These are phyloP conservation scores for Sterrhoptilus dennistouni DNA, from an alignment of 2,113 vertebrate genomes.

Conservation along the genomic window DNA sequence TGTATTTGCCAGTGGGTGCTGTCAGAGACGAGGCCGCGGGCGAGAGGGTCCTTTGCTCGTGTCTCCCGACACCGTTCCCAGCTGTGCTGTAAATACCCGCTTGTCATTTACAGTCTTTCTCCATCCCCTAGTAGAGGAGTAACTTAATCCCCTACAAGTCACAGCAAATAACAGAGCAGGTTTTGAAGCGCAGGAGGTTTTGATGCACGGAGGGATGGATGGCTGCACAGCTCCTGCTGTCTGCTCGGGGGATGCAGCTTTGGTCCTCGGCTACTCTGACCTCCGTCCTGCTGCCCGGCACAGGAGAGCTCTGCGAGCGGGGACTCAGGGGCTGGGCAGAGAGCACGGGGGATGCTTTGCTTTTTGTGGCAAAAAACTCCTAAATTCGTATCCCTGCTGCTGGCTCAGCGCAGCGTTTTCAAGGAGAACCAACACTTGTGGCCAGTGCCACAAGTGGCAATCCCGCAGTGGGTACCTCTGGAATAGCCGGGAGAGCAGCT, in stretches of 20 bases:
- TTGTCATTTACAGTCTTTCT: neutral
- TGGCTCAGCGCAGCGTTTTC: neutral
- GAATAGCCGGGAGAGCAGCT: neutral
- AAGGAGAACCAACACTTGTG: rapidly evolving
- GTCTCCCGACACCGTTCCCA: rapidly evolving
- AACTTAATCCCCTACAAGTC: neutral
- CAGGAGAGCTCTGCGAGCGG: neutral
- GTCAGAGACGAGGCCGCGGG: neutral
- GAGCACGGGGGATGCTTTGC: rapidly evolving
- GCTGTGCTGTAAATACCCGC: neutral
- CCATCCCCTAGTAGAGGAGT: neutral
- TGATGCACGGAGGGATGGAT: rapidly evolving
- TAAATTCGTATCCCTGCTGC: neutral
- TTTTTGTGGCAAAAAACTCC: neutral
- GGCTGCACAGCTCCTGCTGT: neutral
- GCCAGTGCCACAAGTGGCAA: neutral
- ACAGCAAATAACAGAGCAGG: neutral
- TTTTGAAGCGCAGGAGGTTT: neutral
- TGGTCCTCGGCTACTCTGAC: neutral
- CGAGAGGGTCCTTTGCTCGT: neutral
- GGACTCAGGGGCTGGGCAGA: neutral
- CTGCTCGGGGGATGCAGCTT: neutral
- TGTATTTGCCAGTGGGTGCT: neutral
- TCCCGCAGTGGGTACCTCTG: neutral
- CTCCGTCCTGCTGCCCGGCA: neutral